Evolutionary conservation across 2,113 vertebrate genomes (phyloP).

Genomic region (Thymallus thymallus): DNA sequence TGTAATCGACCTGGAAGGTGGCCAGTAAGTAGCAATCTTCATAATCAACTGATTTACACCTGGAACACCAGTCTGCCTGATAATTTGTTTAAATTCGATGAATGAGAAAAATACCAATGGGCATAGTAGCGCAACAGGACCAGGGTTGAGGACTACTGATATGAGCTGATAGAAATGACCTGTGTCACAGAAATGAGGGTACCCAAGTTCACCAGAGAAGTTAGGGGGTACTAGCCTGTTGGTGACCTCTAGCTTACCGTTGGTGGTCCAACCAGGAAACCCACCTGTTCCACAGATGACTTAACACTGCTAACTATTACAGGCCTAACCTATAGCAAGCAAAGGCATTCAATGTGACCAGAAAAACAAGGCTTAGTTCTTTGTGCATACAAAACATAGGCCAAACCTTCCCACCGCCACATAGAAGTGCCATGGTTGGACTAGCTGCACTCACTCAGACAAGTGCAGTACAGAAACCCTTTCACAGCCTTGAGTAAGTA

Average conservation of each 20-base stretch:
- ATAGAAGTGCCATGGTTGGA: neutral
- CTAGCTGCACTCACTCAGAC: neutral
- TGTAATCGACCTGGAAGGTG: neutral
- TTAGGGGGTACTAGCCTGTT: slow-evolving; percentile 47
- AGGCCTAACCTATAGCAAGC: neutral
- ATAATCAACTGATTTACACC: neutral
- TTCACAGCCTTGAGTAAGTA: neutral
- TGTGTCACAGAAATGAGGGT: slow-evolving; percentile 1
- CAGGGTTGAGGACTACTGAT: slow-evolving; percentile 65
- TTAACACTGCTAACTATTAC: neutral
- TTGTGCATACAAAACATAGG: neutral
- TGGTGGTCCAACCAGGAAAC: slow-evolving; percentile 64
- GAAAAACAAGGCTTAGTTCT: neutral
- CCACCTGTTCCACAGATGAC: slow-evolving; percentile 64
- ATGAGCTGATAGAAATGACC: slow-evolving; percentile 27
- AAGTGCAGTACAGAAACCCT: neutral
- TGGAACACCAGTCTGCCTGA: neutral
- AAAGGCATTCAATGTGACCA: neutral
- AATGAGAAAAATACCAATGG: slow-evolving; percentile 17
- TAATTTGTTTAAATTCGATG: neutral
- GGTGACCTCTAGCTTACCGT: slow-evolving; percentile 75
- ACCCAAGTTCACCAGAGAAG: slow-evolving; percentile 12
- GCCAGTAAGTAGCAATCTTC: neutral
- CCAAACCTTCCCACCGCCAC: neutral
- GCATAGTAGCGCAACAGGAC: slow-evolving; percentile 57